Evolutionary conservation across 2,888 invertebrate genomes (phyloP).

Genomic region (Glyphotaelius pellucidus): DNA sequence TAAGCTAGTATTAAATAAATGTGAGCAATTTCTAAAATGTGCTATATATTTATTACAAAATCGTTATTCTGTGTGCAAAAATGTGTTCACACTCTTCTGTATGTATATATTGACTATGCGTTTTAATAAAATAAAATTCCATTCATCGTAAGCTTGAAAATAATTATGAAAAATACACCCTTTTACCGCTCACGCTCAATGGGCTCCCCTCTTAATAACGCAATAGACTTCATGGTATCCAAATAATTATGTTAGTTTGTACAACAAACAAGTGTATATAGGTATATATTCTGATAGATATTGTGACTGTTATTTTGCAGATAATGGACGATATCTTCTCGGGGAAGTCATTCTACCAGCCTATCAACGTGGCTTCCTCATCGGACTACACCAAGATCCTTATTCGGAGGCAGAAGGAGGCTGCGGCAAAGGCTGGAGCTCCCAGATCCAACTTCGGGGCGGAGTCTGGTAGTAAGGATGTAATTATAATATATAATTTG

Average conservation of each 20-base stretch:
- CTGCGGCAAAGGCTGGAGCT: not conserved
- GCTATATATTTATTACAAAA: too few species aligned
- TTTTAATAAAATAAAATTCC: too few species aligned
- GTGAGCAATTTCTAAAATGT: too few species aligned
- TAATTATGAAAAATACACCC: too few species aligned
- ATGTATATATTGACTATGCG: too few species aligned
- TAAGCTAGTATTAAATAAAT: too few species aligned
- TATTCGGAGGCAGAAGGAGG: constrained; percentile 10
- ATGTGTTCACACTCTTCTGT: too few species aligned
- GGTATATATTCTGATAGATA: not conserved
- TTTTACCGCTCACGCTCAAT: too few species aligned
- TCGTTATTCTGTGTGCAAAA: too few species aligned
- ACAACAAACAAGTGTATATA: not conserved
- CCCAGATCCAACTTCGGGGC: not conserved
- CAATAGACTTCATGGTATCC: too few species aligned
- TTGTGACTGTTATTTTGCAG: not conserved
- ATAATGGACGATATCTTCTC: constrained; percentile 25
- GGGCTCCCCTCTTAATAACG: too few species aligned
- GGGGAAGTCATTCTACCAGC: constrained; percentile 20
- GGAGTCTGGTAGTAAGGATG: not conserved
- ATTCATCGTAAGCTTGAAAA: too few species aligned
- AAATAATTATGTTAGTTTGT: not conserved
- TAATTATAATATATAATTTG: not conserved
- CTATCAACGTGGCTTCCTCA: constrained; percentile 8
- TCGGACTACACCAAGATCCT: constrained; percentile 7